A percentile compares a stretch with the other conserved stretches of the same genome.
These are phyloP conservation scores for Columbina picui DNA, from an alignment of 2,113 vertebrate species.

Conservation along the genomic window DNA sequence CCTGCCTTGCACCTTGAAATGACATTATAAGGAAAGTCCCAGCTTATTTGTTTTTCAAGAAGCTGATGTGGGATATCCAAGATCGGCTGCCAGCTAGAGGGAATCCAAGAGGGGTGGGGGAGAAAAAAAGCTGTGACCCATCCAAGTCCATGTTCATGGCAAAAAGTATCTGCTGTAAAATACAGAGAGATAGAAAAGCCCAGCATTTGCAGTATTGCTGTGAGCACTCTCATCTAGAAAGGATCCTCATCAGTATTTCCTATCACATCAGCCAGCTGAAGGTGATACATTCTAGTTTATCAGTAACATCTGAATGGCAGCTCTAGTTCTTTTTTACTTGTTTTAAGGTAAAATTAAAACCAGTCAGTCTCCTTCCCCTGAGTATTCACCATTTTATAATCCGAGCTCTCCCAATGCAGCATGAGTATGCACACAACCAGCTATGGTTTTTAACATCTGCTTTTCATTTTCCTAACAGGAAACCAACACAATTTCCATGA, in stretches of 20 bases:
- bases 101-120: neutral
- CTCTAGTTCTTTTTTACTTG: neutral
- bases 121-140: neutral
- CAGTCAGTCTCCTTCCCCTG: neutral
- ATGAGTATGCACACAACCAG: constrained; percentile 62
- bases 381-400: constrained; percentile 51
- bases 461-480: constrained; percentile 78
- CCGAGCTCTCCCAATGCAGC: constrained; percentile 19
- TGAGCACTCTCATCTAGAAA: neutral
- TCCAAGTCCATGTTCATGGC: neutral
- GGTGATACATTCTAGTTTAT: neutral
- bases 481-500: constrained; percentile 76
- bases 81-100: neutral
- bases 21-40: neutral
- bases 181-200: neutral
- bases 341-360: neutral
- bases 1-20: neutral
- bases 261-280: neutral
- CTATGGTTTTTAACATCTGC: constrained; percentile 72
- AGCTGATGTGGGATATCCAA: neutral
- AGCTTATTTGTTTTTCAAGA: neutral
- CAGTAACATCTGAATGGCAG: neutral
- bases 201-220: neutral
- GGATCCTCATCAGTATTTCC: neutral
- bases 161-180: neutral